phyloP scores from a whole-genome alignment of 2,888 invertebrate genomes.

The Geophilus truncorum region DNA sequence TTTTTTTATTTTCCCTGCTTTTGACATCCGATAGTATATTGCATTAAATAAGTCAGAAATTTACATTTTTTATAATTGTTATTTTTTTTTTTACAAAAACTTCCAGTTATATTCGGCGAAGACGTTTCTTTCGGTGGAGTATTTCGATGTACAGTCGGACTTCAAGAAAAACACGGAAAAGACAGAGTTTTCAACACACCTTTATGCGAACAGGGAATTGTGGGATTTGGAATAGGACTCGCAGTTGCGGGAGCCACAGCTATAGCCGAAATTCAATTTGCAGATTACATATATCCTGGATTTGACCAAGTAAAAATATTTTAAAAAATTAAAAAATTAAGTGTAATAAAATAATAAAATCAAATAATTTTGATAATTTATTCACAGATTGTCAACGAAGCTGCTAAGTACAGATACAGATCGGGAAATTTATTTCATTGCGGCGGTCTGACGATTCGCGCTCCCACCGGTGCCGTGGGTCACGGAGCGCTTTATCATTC shows the following conservation, averaged over 20 bases:
- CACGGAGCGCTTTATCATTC: slow-evolving; percentile 98
- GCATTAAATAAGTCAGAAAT: too few relatives aligned
- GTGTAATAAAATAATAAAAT: too few relatives aligned
- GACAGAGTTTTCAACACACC: slow-evolving; percentile 96
- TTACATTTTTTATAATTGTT: too few relatives aligned
- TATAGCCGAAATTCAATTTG: slow-evolving; percentile 98
- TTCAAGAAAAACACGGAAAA: slow-evolving; percentile 88
- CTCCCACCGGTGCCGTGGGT: slow-evolving; percentile 96
- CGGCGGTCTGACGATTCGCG: slow-evolving; percentile 82
- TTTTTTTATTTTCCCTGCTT: too few relatives aligned
- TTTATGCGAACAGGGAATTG: slow-evolving; percentile 92
- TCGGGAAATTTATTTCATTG: slow-evolving; percentile 85
- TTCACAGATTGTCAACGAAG: slow-evolving; percentile 61
- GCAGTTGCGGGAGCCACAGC: slow-evolving; percentile 88
- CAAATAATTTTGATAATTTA: too few relatives aligned
- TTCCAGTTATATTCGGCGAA: slow-evolving; percentile 80
- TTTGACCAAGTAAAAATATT: slow-evolving; percentile 77
- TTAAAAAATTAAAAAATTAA: background rate
- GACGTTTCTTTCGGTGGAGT: slow-evolving; percentile 99
- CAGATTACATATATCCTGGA: slow-evolving; percentile 97
- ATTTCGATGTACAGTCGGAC: slow-evolving; percentile 86
- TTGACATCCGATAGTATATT: too few relatives aligned
- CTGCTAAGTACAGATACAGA: slow-evolving; percentile 89
- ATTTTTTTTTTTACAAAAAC: too few relatives aligned
- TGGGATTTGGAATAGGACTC: slow-evolving; percentile 91